A percentile compares a stretch with the other conserved stretches of the same genome.
These are phyloP conservation scores for Archips xylosteana DNA, from an alignment of 2,888 invertebrate species.

Conservation along the genomic window DNA sequence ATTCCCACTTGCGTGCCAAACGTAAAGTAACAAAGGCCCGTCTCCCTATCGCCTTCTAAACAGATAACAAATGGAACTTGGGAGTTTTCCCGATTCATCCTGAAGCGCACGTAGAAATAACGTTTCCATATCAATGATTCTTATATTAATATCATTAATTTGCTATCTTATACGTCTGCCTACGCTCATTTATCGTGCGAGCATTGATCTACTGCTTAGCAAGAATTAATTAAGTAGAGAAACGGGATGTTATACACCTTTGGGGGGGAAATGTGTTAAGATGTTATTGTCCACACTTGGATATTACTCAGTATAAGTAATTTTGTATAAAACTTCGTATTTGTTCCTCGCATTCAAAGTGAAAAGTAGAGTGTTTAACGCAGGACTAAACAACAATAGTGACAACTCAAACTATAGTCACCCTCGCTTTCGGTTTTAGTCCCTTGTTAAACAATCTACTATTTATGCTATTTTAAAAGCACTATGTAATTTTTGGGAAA, in stretches of 20 bases:
- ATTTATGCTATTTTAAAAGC: too few relatives aligned
- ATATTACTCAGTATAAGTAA: too few relatives aligned
- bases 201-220: not conserved
- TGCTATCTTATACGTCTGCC: constrained; percentile 10
- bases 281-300: too few relatives aligned
- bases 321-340: too few relatives aligned
- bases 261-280: too few relatives aligned
- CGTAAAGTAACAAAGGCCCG: constrained; percentile 6
- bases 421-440: too few relatives aligned
- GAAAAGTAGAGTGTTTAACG: too few relatives aligned
- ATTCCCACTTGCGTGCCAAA: constrained; percentile 12
- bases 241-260: not conserved
- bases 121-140: constrained; percentile 9
- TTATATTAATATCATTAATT: constrained; percentile 12
- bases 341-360: too few relatives aligned
- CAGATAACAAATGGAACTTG: constrained; percentile 19
- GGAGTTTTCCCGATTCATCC: not conserved
- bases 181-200: constrained; percentile 4
- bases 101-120: constrained; percentile 6
- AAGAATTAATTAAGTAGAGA: constrained; percentile 4
- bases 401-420: too few relatives aligned
- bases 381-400: too few relatives aligned
- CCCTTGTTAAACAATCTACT: too few relatives aligned
- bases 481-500: too few relatives aligned
- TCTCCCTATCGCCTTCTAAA: constrained; percentile 9